Conservation (phyloP, 2,113 vertebrate genomes). For the Eurypyga helias region DNA sequence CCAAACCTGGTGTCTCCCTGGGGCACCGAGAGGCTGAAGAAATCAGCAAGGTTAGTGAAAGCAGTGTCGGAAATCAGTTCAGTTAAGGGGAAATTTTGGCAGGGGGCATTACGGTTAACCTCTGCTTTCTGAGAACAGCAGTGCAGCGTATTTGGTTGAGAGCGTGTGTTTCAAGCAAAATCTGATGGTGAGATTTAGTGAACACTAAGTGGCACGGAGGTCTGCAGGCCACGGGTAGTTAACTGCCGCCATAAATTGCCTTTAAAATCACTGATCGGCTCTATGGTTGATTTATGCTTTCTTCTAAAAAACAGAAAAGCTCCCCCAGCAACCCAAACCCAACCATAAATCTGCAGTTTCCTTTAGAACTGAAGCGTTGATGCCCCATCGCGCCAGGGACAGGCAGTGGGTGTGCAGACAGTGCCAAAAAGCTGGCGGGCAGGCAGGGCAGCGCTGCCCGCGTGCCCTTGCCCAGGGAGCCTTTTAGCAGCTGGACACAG, state of each 20-base stretch:
- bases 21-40: not conserved
- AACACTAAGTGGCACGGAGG: not conserved
- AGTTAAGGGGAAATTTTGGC: not conserved
- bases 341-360: not conserved
- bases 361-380: not conserved
- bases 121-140: not conserved
- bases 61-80: rapidly evolving
- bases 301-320: not conserved
- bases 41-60: not conserved
- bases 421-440: not conserved
- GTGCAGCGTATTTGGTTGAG: rapidly evolving
- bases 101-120: not conserved
- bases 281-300: not conserved
- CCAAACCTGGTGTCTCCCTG: not conserved
- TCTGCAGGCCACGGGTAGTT: not conserved
- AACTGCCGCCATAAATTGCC: not conserved
- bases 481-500: not conserved
- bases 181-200: not conserved
- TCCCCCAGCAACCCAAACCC: not conserved
- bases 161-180: not conserved
- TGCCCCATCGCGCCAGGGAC: not conserved
- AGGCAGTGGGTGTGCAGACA: rapidly evolving
- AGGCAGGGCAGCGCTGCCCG: not conserved
- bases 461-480: not conserved
- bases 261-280: not conserved